phyloP scores from a whole-genome alignment of 2,888 invertebrate species.

The Holacanthella duospinosa region DNA sequence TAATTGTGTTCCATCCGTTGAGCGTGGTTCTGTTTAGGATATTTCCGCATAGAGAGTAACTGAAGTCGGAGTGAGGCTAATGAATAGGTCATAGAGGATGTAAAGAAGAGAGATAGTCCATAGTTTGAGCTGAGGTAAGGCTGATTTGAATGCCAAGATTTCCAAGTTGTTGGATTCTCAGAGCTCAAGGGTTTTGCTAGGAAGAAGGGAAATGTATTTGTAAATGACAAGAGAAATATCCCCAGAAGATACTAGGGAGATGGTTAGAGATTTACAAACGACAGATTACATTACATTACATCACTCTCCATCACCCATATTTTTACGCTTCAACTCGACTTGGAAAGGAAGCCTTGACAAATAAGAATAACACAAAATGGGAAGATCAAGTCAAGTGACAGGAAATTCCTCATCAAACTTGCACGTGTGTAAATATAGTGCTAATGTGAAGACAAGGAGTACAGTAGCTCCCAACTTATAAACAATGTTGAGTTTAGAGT shows the following conservation, averaged over 20 bases:
- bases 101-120: too few species aligned
- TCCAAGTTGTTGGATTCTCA: background rate
- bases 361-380: slow-evolving; percentile 14
- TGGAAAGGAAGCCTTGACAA: background rate
- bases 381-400: slow-evolving; percentile 30
- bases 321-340: background rate
- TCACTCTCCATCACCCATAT: background rate
- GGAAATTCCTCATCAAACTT: slow-evolving; percentile 29
- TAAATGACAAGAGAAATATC: too few species aligned
- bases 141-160: background rate
- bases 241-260: too few species aligned
- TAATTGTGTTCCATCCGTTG: too few species aligned
- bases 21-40: background rate
- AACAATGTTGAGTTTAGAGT: too few species aligned
- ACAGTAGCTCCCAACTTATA: background rate
- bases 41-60: background rate
- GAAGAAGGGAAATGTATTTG: too few species aligned
- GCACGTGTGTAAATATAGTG: slow-evolving; percentile 28
- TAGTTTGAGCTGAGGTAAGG: too few species aligned
- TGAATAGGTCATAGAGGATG: background rate
- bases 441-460: slow-evolving; percentile 3
- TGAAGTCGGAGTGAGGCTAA: too few species aligned
- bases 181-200: too few species aligned
- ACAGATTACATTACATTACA: background rate
- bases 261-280: too few species aligned